Base-by-base conservation (phyloP, 2,888 invertebrate genomes). In the Reticulitermes lucifugus region DNA sequence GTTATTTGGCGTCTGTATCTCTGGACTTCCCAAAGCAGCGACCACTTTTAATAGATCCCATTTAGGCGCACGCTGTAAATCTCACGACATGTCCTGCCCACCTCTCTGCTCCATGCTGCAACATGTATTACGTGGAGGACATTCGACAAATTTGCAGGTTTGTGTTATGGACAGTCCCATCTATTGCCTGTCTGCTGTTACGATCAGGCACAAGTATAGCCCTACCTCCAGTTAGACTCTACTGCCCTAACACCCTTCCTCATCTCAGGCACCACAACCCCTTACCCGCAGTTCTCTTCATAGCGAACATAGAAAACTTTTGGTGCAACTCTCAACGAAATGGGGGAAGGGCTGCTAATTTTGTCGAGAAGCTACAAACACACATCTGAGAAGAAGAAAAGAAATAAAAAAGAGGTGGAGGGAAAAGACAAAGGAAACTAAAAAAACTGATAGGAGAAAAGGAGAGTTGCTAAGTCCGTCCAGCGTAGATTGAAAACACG, bases 141-240 rank as follows among this genome's bases (percentile, higher is more conserved):
- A 80, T 70, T 77, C 87, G 87, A 88, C 88, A 88, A 88, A 88
- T 88, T 87, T 86, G 86, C 88, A 87, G 88, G 88, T 88, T 87
- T 87, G 87, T 88, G 88, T 70, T 81, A 85, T 73, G 87, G 88
- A 88, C 88, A 87, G 87, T 71, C 84, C 85, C 88, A 88, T 88
- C 85, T 83, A 88, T 88, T 86, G 86, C 83, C 35, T 60, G 60
- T 60, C 41, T 41, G 7, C 18, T 25, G 70, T 29, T 70, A 25
- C 70, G 25, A 25, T 70, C 70, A n/a, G 55, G 18, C 14, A 55
- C 55, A 18, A 5, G 55, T 2, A 14, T 18, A 55, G 65, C 9
- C 65, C 1, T 65, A 10, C 65, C 25, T 55, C 65, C n/a, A 65
- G 65, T 25, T 2, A 65, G n/a, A 65, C 65, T 25, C 55, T 4